Evolutionary conservation across 2,113 vertebrate species (phyloP).

Genomic region (Sinosuthora webbiana): DNA sequence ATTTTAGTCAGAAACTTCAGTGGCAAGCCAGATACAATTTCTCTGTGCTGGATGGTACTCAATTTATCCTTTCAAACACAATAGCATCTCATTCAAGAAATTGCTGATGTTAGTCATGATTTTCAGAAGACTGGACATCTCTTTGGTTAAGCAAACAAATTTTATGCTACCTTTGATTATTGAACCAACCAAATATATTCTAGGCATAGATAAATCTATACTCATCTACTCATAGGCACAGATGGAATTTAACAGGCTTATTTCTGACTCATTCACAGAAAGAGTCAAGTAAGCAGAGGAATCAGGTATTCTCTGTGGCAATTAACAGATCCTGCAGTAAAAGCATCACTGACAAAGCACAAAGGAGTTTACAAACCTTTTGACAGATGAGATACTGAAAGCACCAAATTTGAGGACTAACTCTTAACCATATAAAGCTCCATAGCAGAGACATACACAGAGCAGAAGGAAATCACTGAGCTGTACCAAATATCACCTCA

Average conservation of each 20-base stretch:
- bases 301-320: not conserved
- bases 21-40: not conserved
- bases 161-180: not conserved
- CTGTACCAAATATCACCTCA: not conserved
- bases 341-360: not conserved
- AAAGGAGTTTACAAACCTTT: not conserved
- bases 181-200: not conserved
- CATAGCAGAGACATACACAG: not conserved
- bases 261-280: not conserved
- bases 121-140: not conserved
- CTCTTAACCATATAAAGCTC: not conserved
- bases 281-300: not conserved
- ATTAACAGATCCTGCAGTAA: not conserved
- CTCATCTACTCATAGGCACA: not conserved
- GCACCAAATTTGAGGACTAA: not conserved
- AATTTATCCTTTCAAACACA: not conserved
- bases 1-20: not conserved
- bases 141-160: not conserved
- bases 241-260: not conserved
- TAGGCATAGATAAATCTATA: not conserved
- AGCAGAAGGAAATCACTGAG: not conserved
- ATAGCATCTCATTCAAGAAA: not conserved
- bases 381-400: not conserved
- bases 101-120: not conserved
- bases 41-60: not conserved